Conservation (phyloP, 2,888 invertebrate species). For the Cephus pygmeus region DNA sequence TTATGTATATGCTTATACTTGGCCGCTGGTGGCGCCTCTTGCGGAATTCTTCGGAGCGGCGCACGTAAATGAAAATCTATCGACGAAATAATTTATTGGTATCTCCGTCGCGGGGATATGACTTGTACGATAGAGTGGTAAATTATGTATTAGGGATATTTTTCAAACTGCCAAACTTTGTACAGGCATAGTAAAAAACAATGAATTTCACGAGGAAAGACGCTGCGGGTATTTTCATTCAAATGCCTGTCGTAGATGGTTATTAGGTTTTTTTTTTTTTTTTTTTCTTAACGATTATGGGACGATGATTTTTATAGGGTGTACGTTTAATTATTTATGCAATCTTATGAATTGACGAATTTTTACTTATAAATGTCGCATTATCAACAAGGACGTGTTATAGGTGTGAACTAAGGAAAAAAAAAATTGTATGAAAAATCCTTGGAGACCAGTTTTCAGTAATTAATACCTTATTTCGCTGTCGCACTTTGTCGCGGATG, state of each 20-base stretch:
- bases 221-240: not conserved
- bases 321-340: not conserved
- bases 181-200: not conserved
- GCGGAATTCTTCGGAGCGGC: not conserved
- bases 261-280: not conserved
- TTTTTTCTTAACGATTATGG: too few species aligned
- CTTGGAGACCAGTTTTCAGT: not conserved
- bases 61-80: not conserved
- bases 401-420: not conserved
- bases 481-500: not conserved
- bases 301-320: not conserved
- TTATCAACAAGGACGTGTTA: not conserved
- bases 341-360: not conserved
- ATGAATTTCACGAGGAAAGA: not conserved
- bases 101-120: too few species aligned
- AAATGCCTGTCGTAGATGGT: not conserved
- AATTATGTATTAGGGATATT: not conserved
- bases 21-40: not conserved
- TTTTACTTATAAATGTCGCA: not conserved
- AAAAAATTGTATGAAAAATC: not conserved
- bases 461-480: not conserved
- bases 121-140: not conserved
- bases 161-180: not conserved
- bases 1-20: not conserved
- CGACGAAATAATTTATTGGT: not conserved